Conservation (phyloP, 1,140 invertebrate species). For the Cotesia typhae region DNA sequence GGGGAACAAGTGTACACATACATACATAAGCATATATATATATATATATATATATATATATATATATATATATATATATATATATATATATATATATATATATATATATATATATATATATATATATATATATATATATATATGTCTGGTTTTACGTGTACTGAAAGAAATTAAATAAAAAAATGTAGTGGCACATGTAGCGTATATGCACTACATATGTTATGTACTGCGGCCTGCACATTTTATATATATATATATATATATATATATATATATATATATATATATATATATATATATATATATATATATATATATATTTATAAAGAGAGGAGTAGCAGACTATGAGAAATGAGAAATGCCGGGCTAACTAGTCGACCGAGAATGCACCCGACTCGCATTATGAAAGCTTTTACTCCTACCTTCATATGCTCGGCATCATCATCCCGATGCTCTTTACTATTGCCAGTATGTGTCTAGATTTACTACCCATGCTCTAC, state of each 20-base stretch:
- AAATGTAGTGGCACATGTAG: neutral
- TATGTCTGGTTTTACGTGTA: neutral
- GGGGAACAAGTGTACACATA: neutral
- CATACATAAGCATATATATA: too few species aligned
- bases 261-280: neutral
- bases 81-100: too few species aligned
- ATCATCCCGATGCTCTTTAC: slow-evolving; percentile 1
- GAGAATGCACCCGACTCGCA: slow-evolving; percentile 9
- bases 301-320: neutral
- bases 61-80: too few species aligned
- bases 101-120: too few species aligned
- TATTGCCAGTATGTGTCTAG: neutral
- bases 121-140: too few species aligned
- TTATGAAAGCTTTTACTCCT: slow-evolving; percentile 18
- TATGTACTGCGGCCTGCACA: neutral
- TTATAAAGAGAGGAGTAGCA: neutral
- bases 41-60: too few species aligned
- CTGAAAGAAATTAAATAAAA: slow-evolving; percentile 13
- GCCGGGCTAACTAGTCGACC: slow-evolving; percentile 20
- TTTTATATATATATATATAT: neutral
- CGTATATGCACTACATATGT: too few species aligned
- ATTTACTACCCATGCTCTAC: neutral
- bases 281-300: neutral
- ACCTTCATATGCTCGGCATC: neutral
- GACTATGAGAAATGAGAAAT: slow-evolving; percentile 21